Base-by-base conservation (phyloP, 2,888 invertebrate genomes). In the Crematogaster levior region DNA sequence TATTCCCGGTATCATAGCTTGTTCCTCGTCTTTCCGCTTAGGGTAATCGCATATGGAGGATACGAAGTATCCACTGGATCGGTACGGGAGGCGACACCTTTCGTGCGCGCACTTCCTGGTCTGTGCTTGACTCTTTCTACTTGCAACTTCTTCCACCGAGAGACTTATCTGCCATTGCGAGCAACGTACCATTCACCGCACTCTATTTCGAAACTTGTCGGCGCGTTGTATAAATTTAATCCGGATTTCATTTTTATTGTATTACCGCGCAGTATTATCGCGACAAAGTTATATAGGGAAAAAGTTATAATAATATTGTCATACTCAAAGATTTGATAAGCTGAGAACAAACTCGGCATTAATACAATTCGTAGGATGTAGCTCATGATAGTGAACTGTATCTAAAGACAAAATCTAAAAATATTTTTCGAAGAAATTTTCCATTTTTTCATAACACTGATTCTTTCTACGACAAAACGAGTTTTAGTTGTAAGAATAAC, bases 1-100 rank as follows among this genome's bases (percentile, higher is more conserved):
- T 87, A 90, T 86, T 85, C 84, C 84, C 53, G 79, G 81, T 66
- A 61, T 63, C 75, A 84, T 85, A 83, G 82, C 82, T 66, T 70
- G 75, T 77, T 81, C 82, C 43, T 63, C 74, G 75, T 70, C 77
- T 80, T 86, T 74, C 61, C 75, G 43, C 75, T 27, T 40, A 65
- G 65, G 81, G 79, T 81, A 86, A 82, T 85, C 85, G 80, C 81
- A 72, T 83, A 87, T 88, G 83, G 81, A 74, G 58, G 65, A 34
- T 63, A 72, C 70, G 30, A 48, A 27, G 66, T n/a, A n/a, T 68
- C 56, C 48, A 37, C 10, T 21, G 61, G 27, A 80, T 79, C 65
- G 80, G 82, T 68, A n/a, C 15, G 30, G 53, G 61, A 30, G n/a
- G n/a, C 24, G 30, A 61, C 27, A 43, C 30, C 40, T 61, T 40